Evolutionary conservation across 2,888 invertebrate species (phyloP).

Genomic region (Villa cingulata): DNA sequence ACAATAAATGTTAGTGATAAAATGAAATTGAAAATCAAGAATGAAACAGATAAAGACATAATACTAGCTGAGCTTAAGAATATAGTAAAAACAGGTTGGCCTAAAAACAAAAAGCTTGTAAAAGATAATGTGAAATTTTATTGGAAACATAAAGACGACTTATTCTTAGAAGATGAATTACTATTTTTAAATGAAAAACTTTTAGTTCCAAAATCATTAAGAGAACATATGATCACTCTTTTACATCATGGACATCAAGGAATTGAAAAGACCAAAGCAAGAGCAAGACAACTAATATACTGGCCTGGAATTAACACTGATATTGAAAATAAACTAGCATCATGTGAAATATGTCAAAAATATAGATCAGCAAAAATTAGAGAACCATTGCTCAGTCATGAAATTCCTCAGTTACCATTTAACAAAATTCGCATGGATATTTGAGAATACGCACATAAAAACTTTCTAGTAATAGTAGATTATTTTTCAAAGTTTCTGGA

Average conservation of each 20-base stretch:
- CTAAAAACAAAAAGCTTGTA: slow-evolving; percentile 7
- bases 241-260: slow-evolving; percentile 1
- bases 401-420: slow-evolving; percentile 2
- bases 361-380: background rate
- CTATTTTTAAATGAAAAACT: slow-evolving; percentile 16
- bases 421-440: slow-evolving; percentile 10
- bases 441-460: background rate
- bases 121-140: slow-evolving; percentile 14
- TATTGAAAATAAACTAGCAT: slow-evolving; percentile 2
- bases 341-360: slow-evolving; percentile 5
- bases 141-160: slow-evolving; percentile 17
- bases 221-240: background rate
- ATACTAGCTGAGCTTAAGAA: slow-evolving; percentile 3
- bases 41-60: too few species aligned
- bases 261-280: slow-evolving; percentile 4
- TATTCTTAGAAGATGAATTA: slow-evolving; percentile 15
- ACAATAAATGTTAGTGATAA: slow-evolving; percentile 13
- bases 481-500: too few species aligned
- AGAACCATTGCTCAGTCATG: background rate
- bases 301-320: slow-evolving; percentile 1
- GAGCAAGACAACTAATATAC: slow-evolving; percentile 1
- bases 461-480: too few species aligned
- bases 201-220: slow-evolving; percentile 11
- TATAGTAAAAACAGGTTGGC: slow-evolving; percentile 12
- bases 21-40: too few species aligned